A percentile compares a stretch with the other conserved stretches of the same genome.
Evolutionary conservation across 2,888 invertebrate genomes (phyloP).

Genomic region (Tetranychus truncatus): DNA sequence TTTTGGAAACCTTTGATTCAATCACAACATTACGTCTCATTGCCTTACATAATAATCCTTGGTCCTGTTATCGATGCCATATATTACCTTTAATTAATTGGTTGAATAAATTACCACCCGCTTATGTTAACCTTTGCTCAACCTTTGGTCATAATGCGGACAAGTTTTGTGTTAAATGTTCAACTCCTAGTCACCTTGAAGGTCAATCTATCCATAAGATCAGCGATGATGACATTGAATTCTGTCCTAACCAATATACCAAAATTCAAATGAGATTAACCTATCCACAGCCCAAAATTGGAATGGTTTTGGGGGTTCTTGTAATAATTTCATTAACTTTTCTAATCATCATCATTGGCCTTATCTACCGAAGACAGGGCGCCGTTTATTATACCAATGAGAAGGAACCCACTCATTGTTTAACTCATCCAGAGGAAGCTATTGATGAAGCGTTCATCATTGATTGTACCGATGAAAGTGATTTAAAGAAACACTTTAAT

Average conservation of each 20-base stretch:
- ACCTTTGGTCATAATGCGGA: conserved; percentile 29
- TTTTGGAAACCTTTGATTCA: conserved; percentile 38
- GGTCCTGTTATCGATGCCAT: conserved; percentile 47
- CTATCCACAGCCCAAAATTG: conserved; percentile 30
- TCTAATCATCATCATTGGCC: conserved; percentile 40
- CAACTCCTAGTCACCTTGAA: conserved; percentile 12
- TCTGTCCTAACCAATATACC: conserved; percentile 22
- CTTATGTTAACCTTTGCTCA: conserved; percentile 16
- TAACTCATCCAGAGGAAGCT: neutral
- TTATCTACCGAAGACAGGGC: conserved; percentile 46
- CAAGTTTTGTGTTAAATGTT: conserved; percentile 11
- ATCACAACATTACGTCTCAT: conserved; percentile 22
- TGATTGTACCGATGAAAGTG: neutral
- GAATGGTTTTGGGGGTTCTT: conserved; percentile 38
- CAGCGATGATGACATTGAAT: conserved; percentile 20
- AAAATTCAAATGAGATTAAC: conserved; percentile 23
- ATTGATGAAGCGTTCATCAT: neutral
- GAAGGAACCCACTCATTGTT: conserved; percentile 33
- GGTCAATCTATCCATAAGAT: conserved; percentile 11
- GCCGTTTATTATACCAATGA: conserved; percentile 62
- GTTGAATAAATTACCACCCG: conserved; percentile 13
- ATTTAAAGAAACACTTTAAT: neutral
- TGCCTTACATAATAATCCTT: conserved; percentile 43
- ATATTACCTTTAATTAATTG: conserved; percentile 24
- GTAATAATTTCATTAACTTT: conserved; percentile 39